A percentile compares a stretch with the other conserved stretches of the same genome.
phyloP scores from a whole-genome alignment of 2,888 invertebrate genomes.

The Gari tellinella region DNA sequence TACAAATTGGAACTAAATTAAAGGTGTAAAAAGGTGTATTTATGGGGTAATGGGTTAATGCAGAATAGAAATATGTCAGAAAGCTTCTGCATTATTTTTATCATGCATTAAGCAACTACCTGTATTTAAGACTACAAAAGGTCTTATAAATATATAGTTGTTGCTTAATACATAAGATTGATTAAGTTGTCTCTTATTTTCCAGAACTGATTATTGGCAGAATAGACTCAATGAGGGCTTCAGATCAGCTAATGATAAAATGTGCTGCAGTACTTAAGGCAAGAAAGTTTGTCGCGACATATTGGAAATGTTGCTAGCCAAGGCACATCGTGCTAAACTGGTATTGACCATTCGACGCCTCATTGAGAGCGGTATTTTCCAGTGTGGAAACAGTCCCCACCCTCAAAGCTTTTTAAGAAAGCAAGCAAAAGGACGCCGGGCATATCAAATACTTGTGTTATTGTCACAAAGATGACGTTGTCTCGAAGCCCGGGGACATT shows the following conservation, averaged over 20 bases:
- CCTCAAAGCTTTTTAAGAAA: conserved; percentile 1
- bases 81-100: too few relatives aligned
- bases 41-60: too few relatives aligned
- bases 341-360: conserved; percentile 60
- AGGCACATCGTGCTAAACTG: conserved; percentile 64
- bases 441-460: conserved; percentile 49
- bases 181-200: conserved; percentile 1
- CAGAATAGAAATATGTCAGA: too few relatives aligned
- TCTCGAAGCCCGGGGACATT: conserved; percentile 16
- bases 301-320: conserved; percentile 67
- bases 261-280: conserved; percentile 77
- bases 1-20: too few relatives aligned
- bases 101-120: too few relatives aligned
- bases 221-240: conserved; percentile 76
- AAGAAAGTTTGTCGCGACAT: conserved; percentile 63
- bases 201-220: conserved; percentile 74
- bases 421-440: conserved; percentile 15
- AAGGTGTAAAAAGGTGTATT: too few relatives aligned
- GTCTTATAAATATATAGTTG: too few relatives aligned
- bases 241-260: conserved; percentile 79
- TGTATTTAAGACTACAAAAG: too few relatives aligned
- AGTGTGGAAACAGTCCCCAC: conserved; percentile 60
- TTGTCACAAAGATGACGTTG: conserved; percentile 49
- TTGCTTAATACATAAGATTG: too few relatives aligned
- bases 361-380: conserved; percentile 67